Evolutionary conservation across 2,113 vertebrate genomes (phyloP).

Genomic region (Corythornis cristatus): DNA sequence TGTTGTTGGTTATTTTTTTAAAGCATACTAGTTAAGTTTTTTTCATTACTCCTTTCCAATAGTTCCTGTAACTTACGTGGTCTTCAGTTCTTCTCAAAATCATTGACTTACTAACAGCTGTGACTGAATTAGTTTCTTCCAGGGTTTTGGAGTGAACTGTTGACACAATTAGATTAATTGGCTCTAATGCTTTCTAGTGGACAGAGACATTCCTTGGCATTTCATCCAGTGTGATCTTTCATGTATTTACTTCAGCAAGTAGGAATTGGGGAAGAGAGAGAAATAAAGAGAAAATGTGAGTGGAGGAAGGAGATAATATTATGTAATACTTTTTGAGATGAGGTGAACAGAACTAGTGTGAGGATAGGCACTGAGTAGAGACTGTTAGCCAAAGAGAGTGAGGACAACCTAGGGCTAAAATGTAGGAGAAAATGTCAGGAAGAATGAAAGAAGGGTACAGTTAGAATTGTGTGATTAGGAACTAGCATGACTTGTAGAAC

Average conservation of each 20-base stretch:
- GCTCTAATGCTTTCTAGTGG: background rate
- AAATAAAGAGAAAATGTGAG: background rate
- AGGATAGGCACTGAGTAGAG: background rate
- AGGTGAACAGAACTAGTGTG: background rate
- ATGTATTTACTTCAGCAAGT: background rate
- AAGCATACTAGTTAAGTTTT: background rate
- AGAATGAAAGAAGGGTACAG: background rate
- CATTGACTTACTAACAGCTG: background rate
- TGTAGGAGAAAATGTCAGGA: background rate
- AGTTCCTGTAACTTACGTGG: background rate
- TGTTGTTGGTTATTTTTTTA: background rate
- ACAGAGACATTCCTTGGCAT: background rate
- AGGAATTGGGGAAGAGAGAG: background rate
- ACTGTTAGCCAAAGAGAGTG: background rate
- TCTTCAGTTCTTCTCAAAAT: background rate
- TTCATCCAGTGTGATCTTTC: background rate
- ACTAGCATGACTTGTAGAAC: background rate
- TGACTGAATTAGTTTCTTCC: background rate
- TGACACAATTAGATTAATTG: background rate
- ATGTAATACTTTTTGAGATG: background rate
- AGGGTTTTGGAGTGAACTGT: background rate
- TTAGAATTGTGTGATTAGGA: background rate
- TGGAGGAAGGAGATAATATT: background rate
- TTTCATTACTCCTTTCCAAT: background rate
- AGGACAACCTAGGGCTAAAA: background rate